Evolutionary conservation across 2,797 vertebrate species (phyloP).

Genomic region (Momotus momota): DNA sequence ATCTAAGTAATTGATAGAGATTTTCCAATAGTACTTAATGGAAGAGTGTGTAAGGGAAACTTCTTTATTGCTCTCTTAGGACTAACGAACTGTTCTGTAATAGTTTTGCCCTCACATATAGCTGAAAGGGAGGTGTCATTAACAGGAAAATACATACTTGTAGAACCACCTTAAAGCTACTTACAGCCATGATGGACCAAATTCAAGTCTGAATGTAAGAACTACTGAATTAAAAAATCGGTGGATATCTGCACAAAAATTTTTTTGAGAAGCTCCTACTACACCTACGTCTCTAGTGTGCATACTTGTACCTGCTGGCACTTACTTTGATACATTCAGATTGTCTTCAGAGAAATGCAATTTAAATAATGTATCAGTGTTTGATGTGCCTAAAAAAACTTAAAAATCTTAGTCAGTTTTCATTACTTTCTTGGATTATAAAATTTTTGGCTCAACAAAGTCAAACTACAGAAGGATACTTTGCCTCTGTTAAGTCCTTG

Average conservation of each 20-base stretch:
- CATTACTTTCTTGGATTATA: not conserved
- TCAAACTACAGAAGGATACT: not conserved
- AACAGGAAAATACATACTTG: not conserved
- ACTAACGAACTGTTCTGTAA: not conserved
- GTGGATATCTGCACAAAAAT: not conserved
- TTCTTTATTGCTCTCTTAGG: not conserved
- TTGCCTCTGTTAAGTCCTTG: not conserved
- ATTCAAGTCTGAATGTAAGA: not conserved
- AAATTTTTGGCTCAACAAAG: not conserved
- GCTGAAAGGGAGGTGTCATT: not conserved
- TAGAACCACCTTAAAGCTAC: not conserved
- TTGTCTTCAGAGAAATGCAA: not conserved
- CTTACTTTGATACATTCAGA: not conserved
- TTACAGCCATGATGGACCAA: not conserved
- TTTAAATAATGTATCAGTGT: not conserved
- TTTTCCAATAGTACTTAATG: not conserved
- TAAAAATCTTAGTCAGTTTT: not conserved
- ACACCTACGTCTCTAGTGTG: not conserved
- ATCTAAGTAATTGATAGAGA: not conserved
- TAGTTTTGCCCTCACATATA: not conserved
- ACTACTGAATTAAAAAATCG: not conserved
- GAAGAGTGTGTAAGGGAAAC: not conserved
- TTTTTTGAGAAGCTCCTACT: not conserved
- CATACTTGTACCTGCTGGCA: not conserved
- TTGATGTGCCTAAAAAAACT: not conserved